These are phyloP conservation scores for Allobates femoralis DNA, from an alignment of 2,797 vertebrate genomes.

Conservation along the genomic window DNA sequence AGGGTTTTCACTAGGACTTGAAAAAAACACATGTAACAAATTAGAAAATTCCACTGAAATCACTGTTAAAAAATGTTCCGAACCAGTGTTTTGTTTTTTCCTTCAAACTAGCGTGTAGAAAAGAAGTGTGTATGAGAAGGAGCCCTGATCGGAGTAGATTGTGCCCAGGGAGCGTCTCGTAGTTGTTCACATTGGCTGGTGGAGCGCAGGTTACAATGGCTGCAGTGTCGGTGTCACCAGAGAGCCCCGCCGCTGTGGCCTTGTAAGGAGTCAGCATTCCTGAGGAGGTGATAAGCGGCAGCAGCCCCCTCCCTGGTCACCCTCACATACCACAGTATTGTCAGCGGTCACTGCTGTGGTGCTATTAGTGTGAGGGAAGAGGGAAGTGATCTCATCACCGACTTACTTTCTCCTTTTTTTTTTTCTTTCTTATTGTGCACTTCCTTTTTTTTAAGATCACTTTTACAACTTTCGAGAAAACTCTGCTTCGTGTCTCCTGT, in stretches of 20 bases:
- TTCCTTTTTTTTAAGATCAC: neutral
- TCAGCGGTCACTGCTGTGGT: constrained; percentile 71
- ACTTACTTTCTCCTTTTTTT: neutral
- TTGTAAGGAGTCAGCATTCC: constrained; percentile 59
- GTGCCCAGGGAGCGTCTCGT: neutral
- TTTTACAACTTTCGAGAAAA: neutral
- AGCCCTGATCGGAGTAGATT: no score
- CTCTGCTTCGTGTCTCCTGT: no score
- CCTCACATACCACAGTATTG: constrained; percentile 68
- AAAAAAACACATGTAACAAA: no score
- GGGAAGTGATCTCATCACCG: constrained; percentile 63
- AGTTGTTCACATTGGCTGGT: neutral
- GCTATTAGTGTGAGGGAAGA: constrained; percentile 67
- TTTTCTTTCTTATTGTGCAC: neutral
- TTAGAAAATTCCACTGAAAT: neutral
- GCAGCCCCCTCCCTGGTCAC: constrained; percentile 64
- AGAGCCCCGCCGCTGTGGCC: neutral
- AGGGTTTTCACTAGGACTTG: no score
- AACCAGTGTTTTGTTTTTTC: neutral
- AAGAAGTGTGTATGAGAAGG: no score
- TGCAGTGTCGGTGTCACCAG: neutral
- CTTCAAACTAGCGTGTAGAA: no score
- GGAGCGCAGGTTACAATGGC: no score
- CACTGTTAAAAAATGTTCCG: neutral
- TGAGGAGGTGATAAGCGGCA: constrained; percentile 30